Evolutionary conservation across 1,140 invertebrate species (phyloP).

Genomic region (Drosophila equinoxialis): DNA sequence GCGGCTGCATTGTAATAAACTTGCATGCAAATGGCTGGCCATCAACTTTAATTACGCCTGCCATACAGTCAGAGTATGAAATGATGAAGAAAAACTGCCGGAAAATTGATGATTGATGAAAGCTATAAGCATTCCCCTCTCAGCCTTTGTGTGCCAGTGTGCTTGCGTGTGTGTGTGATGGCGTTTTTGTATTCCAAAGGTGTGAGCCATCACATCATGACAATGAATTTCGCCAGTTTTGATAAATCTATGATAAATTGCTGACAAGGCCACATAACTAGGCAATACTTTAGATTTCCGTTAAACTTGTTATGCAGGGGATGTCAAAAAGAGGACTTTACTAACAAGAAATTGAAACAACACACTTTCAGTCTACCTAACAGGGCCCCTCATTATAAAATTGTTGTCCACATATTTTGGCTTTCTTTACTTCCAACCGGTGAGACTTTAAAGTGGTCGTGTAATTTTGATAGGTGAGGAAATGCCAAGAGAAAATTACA

Average conservation of each 20-base stretch:
- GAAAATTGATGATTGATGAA: conserved; percentile 66
- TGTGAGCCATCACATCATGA: conserved; percentile 34
- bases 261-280: conserved; percentile 4
- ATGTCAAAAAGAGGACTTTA: not conserved
- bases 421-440: no score
- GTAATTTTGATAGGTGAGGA: no score
- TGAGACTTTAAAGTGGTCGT: no score
- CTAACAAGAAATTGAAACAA: no score
- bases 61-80: conserved; percentile 32
- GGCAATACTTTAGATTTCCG: not conserved
- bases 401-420: no score
- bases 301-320: not conserved
- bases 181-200: conserved; percentile 16
- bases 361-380: no score
- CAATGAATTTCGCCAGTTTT: conserved; percentile 42
- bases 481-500: no score
- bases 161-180: no score
- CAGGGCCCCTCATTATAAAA: no score
- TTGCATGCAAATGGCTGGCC: conserved; percentile 65
- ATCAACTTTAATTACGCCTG: conserved; percentile 67
- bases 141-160: no score
- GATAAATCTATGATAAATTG: conserved; percentile 33
- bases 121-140: conserved; percentile 2
- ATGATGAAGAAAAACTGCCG: conserved; percentile 59
- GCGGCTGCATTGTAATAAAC: conserved; percentile 63